Percentiles rank a stretch among this genome's conserved stretches.
phyloP scores from a whole-genome alignment of 1,140 invertebrate species.

The Zaprionus gabonicus region DNA sequence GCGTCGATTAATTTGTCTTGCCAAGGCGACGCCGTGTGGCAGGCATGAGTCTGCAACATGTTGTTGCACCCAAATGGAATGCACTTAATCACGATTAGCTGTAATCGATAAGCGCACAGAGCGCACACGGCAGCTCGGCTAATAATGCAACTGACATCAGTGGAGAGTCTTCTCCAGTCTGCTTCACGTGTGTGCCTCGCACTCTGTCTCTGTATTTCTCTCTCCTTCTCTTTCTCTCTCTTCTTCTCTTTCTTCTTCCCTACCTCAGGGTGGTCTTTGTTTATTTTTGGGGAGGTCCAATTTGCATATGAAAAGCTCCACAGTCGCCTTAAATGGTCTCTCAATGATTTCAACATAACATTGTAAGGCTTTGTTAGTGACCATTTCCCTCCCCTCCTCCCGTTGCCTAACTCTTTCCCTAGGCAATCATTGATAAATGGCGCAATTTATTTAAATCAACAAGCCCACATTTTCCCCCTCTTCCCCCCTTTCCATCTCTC shows the following conservation, averaged over 20 bases:
- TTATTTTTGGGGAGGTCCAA: slow-evolving; percentile 12
- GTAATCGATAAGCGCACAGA: slow-evolving; percentile 76
- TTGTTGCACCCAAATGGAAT: slow-evolving; percentile 81
- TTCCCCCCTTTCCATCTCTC: background rate
- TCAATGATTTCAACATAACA: slow-evolving; percentile 81
- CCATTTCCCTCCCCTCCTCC: background rate
- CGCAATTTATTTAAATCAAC: slow-evolving; percentile 81
- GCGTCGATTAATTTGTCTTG: slow-evolving; percentile 84
- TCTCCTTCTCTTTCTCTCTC: background rate
- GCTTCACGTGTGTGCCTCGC: background rate
- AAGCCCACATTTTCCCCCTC: slow-evolving; percentile 34
- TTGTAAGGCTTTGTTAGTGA: slow-evolving; percentile 64
- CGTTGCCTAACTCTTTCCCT: background rate
- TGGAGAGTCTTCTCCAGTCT: slow-evolving; percentile 31
- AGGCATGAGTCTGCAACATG: slow-evolving; percentile 82
- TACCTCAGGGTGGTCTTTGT: slow-evolving; percentile 65
- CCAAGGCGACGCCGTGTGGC: slow-evolving; percentile 31
- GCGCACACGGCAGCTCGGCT: slow-evolving; percentile 26
- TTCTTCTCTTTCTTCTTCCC: too few species aligned
- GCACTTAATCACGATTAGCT: slow-evolving; percentile 84
- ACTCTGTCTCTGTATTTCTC: background rate
- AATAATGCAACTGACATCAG: slow-evolving; percentile 32
- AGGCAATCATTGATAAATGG: slow-evolving; percentile 68
- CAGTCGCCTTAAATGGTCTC: slow-evolving; percentile 67
- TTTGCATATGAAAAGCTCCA: slow-evolving; percentile 77